These are phyloP conservation scores for Eucidaris tribuloides DNA, from an alignment of 35 echinoderm and acorn worm species.

Conservation along the genomic window DNA sequence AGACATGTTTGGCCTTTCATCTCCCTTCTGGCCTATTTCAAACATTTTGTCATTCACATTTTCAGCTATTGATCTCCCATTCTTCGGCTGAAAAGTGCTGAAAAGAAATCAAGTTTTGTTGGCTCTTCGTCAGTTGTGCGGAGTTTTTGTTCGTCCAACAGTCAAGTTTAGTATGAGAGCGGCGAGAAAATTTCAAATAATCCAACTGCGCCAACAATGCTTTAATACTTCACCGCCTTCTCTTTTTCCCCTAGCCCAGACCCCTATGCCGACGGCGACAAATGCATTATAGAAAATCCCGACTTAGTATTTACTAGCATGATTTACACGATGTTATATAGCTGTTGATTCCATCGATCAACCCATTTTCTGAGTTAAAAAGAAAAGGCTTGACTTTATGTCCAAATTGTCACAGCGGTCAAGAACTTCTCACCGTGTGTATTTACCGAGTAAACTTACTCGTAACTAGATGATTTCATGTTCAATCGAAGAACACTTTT, in stretches of 20 bases:
- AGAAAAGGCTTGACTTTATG: slow-evolving; percentile 19
- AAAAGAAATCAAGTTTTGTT: slow-evolving; percentile 19
- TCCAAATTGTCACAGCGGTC: neutral
- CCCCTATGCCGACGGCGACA: slow-evolving; percentile 8
- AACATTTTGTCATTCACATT: neutral
- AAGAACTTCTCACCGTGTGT: slow-evolving; percentile 12
- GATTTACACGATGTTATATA: slow-evolving; percentile 2
- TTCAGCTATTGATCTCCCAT: neutral
- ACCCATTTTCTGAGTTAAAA: slow-evolving; percentile 23
- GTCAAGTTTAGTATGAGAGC: no score
- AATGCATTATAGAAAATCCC: neutral
- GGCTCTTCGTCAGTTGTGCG: no score
- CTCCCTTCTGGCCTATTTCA: slow-evolving; percentile 18
- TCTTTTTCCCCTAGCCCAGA: no score
- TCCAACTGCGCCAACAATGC: no score
- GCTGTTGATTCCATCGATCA: slow-evolving; percentile 17
- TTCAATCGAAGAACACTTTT: no score
- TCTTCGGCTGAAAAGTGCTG: neutral
- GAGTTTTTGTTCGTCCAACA: no score
- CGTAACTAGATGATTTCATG: neutral
- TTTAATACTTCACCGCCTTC: no score
- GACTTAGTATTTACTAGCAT: slow-evolving; percentile 3
- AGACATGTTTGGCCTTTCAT: neutral
- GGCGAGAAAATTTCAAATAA: no score
- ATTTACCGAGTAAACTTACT: slow-evolving; percentile 3